phyloP scores from a whole-genome alignment of 2,113 vertebrate species.

The Reinhardtius hippoglossoides region DNA sequence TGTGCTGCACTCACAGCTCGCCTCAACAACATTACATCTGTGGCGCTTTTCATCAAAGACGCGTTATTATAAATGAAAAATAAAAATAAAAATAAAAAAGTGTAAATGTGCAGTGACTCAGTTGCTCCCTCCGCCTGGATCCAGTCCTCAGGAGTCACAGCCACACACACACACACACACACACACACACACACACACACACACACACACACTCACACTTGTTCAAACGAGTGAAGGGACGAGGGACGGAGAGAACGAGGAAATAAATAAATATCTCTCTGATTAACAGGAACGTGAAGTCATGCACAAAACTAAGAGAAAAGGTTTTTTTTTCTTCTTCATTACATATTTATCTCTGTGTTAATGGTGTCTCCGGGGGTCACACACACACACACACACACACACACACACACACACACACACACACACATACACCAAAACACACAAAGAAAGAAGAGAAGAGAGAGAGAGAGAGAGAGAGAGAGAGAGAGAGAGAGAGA shows the following conservation, averaged over 20 bases:
- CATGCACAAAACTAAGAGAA: slow-evolving; percentile 79
- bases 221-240: slow-evolving; percentile 15
- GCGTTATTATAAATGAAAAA: slow-evolving; percentile 49
- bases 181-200: slow-evolving; percentile 31
- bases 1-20: background rate
- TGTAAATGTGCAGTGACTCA: slow-evolving; percentile 58
- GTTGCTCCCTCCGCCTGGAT: slow-evolving; percentile 44
- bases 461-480: slow-evolving; percentile 14
- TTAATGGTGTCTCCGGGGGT: slow-evolving; percentile 81
- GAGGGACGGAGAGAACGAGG: slow-evolving; percentile 15
- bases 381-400: slow-evolving; percentile 20
- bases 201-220: slow-evolving; percentile 34
- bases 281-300: slow-evolving; percentile 81
- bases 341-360: slow-evolving; percentile 83
- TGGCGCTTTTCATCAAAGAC: slow-evolving; percentile 55
- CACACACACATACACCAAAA: slow-evolving; percentile 10
- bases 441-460: slow-evolving; percentile 3
- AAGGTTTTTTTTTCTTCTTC: slow-evolving; percentile 78
- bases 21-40: slow-evolving; percentile 29
- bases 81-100: slow-evolving; percentile 31
- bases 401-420: slow-evolving; percentile 10
- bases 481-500: slow-evolving; percentile 13
- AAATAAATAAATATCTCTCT: slow-evolving; percentile 32
- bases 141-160: slow-evolving; percentile 23
- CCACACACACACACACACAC: slow-evolving; percentile 40